Percentiles rank a stretch among this genome's conserved stretches.
These are phyloP conservation scores for Sinelater perroti DNA, from an alignment of 2,888 invertebrate genomes.

Conservation along the genomic window DNA sequence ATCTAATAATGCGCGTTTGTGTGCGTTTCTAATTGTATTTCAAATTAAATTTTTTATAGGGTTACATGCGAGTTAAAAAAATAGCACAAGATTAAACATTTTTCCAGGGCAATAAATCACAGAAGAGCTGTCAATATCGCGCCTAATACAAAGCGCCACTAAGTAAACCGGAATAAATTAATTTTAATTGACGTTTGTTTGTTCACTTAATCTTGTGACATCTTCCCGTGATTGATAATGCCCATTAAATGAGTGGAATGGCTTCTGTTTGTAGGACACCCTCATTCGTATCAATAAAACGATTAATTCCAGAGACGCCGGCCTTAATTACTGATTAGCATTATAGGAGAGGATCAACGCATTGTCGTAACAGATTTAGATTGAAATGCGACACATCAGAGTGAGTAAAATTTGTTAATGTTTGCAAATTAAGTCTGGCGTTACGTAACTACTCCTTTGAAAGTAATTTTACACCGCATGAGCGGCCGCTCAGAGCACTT, in stretches of 20 bases:
- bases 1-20: too few species aligned
- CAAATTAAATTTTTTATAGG: too few species aligned
- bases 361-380: too few species aligned
- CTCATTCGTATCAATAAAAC: conserved; percentile 14
- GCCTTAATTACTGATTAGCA: background rate
- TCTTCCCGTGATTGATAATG: conserved; percentile 25
- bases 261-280: conserved; percentile 20
- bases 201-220: conserved; percentile 27
- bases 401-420: too few species aligned
- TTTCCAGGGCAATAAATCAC: conserved; percentile 9
- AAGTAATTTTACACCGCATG: conserved; percentile 8
- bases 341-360: too few species aligned
- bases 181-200: conserved; percentile 31
- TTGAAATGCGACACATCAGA: too few species aligned
- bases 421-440: too few species aligned
- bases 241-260: conserved; percentile 19
- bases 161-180: conserved; percentile 22
- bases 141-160: conserved; percentile 14
- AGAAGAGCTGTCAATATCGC: conserved; percentile 5
- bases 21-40: too few species aligned
- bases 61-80: too few species aligned
- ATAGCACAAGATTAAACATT: too few species aligned
- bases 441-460: too few species aligned
- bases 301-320: background rate
- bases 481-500: conserved; percentile 9